Conservation (phyloP, 2,797 vertebrate genomes). For the Brachyrhaphis roseni region DNA sequence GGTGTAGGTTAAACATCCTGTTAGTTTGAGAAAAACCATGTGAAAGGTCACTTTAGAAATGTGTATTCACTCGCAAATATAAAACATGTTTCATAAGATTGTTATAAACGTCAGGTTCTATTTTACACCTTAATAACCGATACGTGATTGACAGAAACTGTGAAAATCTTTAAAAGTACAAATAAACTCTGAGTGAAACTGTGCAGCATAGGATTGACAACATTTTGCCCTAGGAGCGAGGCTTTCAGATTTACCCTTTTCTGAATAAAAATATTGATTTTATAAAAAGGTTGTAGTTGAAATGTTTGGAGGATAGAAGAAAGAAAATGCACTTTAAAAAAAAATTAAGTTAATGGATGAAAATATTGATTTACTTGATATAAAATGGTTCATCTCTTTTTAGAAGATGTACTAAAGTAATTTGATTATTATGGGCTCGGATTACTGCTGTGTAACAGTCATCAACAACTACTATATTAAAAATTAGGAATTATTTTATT, state of each 20-base stretch:
- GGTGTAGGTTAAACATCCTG: neutral
- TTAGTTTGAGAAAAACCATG: neutral
- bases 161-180: conserved; percentile 8
- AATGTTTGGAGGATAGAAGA: neutral
- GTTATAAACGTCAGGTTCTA: neutral
- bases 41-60: neutral
- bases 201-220: neutral
- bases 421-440: conserved; percentile 3
- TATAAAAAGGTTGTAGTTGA: neutral
- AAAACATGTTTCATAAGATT: neutral
- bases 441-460: conserved; percentile 46
- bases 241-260: neutral
- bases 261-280: neutral
- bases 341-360: neutral
- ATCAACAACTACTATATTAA: conserved; percentile 10
- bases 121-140: conserved; percentile 3
- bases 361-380: neutral
- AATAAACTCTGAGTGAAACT: neutral
- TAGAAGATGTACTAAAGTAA: conserved; percentile 6
- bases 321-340: conserved; percentile 12
- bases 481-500: neutral
- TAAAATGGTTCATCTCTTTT: neutral
- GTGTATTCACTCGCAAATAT: neutral
- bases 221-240: neutral
- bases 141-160: neutral